These are phyloP conservation scores for Nyctalus aviator DNA, from an alignment of 2,797 vertebrate genomes.

Conservation along the genomic window DNA sequence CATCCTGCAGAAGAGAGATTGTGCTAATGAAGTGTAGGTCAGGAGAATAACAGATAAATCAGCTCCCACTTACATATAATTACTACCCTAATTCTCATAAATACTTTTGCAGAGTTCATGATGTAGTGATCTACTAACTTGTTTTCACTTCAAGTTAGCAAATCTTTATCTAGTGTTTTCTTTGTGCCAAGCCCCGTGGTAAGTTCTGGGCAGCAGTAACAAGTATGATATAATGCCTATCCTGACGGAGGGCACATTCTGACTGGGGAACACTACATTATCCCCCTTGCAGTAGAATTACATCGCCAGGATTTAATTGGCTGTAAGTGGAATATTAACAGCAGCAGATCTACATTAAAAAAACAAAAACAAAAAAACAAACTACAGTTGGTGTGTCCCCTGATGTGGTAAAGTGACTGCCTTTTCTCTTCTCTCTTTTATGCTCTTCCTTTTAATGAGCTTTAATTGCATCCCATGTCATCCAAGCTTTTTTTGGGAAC, in stretches of 20 bases:
- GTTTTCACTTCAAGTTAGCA: conserved; percentile 73
- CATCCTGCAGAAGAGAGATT: conserved; percentile 65
- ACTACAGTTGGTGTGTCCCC: not conserved
- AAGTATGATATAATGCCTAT: conserved; percentile 68
- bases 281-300: conserved; percentile 36
- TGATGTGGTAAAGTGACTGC: conserved; percentile 7
- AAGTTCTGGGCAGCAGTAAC: conserved; percentile 61
- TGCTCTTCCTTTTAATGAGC: conserved; percentile 16
- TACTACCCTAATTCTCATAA: conserved; percentile 75
- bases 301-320: conserved; percentile 77
- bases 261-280: conserved; percentile 59
- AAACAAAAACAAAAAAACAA: not conserved
- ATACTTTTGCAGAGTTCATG: conserved; percentile 70
- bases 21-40: conserved; percentile 72
- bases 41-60: conserved; percentile 78
- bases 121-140: conserved; percentile 74
- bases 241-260: conserved; percentile 64
- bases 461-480: not conserved
- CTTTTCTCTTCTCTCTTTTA: conserved; percentile 37
- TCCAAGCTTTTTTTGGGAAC: conserved; percentile 14
- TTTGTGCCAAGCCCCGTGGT: conserved; percentile 66
- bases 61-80: conserved; percentile 72
- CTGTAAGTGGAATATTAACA: conserved; percentile 65
- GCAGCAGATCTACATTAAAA: conserved; percentile 39
- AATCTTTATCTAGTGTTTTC: conserved; percentile 72